phyloP scores from a whole-genome alignment of 1,140 invertebrate species.

The Campoletis sonorensis region DNA sequence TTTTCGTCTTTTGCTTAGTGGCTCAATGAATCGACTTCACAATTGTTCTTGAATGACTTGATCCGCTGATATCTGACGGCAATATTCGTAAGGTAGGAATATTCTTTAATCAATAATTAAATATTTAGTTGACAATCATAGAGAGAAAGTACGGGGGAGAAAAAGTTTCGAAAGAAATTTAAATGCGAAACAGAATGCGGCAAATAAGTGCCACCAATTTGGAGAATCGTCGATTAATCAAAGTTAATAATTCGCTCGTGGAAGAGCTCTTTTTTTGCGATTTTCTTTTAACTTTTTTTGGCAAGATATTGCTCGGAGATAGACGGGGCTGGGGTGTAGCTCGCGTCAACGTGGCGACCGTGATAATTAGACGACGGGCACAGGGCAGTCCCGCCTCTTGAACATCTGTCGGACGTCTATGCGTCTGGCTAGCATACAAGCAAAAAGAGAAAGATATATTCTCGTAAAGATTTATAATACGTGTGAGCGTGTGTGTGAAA shows the following conservation, averaged over 20 bases:
- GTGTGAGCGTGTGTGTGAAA: background rate
- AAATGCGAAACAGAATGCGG: background rate
- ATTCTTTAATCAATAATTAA: background rate
- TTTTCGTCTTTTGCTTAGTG: conserved; percentile 21
- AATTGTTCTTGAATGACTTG: background rate
- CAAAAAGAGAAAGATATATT: background rate
- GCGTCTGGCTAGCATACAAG: background rate
- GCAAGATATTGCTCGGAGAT: background rate
- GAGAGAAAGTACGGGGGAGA: background rate
- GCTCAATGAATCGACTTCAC: background rate
- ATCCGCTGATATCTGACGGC: no score
- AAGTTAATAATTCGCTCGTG: conserved; percentile 17
- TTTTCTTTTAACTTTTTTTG: conserved; percentile 5
- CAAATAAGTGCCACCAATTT: background rate
- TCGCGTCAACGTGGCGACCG: conserved; percentile 22
- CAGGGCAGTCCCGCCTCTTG: conserved; percentile 3
- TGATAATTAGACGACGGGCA: conserved; percentile 26
- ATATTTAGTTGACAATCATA: background rate
- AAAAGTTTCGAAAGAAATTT: background rate
- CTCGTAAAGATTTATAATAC: background rate
- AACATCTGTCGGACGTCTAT: conserved; percentile 28
- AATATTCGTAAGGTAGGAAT: no score
- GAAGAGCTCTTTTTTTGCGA: background rate
- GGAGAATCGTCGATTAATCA: conserved; percentile 23
- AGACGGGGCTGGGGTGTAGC: background rate